Percentiles rank a stretch among this genome's conserved stretches.
phyloP scores from a whole-genome alignment of 2,797 vertebrate genomes.

The Gallirallus australis region DNA sequence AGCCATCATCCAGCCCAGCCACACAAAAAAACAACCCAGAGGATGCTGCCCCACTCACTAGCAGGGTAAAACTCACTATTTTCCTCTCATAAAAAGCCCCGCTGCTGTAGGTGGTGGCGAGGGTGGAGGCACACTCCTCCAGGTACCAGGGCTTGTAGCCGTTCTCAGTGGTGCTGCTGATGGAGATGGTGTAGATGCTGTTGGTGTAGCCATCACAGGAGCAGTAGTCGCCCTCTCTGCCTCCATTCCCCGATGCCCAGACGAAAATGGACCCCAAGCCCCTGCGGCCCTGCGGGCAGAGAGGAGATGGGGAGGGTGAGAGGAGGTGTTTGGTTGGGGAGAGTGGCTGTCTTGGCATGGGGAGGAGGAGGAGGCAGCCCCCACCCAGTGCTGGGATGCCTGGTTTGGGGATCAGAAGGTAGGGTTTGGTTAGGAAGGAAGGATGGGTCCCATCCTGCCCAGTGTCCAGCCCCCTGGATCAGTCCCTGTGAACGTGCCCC shows the following conservation, averaged over 20 bases:
- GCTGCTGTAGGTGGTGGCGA: conserved; percentile 85
- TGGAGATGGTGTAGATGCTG: conserved; percentile 85
- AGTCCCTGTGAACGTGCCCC: accelerated
- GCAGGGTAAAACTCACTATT: conserved; percentile 74
- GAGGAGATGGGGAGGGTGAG: neutral
- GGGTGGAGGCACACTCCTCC: conserved; percentile 83
- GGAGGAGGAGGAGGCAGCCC: neutral
- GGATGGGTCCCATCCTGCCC: neutral
- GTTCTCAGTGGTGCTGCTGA: conserved; percentile 84
- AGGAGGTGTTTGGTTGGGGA: neutral
- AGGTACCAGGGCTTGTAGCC: conserved; percentile 86
- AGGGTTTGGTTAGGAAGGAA: neutral
- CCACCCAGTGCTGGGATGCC: neutral
- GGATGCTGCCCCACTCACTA: accelerated
- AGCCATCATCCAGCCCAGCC: neutral
- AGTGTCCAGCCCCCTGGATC: neutral
- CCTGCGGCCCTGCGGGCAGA: conserved; percentile 73
- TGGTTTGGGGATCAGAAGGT: neutral
- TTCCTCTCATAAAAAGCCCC: conserved; percentile 83
- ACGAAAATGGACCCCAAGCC: conserved; percentile 84
- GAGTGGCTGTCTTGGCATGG: accelerated
- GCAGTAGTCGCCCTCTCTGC: conserved; percentile 82
- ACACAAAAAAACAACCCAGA: accelerated
- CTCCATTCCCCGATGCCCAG: conserved; percentile 83
- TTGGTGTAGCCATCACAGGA: conserved; percentile 86